Evolutionary conservation across 2,797 vertebrate species (phyloP), one percentile per base, ranked within the genome.

Genomic region (Paramormyrops hopkinsi): DNA sequence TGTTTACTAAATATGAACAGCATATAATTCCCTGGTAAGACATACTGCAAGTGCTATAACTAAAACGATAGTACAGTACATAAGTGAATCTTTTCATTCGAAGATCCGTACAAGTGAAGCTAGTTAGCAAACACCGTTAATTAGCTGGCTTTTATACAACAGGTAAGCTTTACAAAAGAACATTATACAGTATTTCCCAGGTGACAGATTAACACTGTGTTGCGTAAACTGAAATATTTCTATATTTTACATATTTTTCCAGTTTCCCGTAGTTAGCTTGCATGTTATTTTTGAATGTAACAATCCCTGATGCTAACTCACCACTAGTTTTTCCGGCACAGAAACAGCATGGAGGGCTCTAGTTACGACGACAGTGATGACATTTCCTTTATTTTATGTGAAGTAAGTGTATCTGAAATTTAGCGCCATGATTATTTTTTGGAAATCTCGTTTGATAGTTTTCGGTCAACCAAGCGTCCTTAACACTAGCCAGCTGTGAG

Each of bases 371-470:
- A 89, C 65, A 48, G 11, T 44, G 89, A 86, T 50, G 56, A 86
- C 7, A 25, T 89, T 11, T 11, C 14, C 48, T 76, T 89, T 37
- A 89, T 89, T n/a, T 4, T 69, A 2, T 89, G 89, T 50, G 29
- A 56, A n/a, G 17, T 88, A 51, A 0, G 94, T 95, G 0, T 96
- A 96, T 90, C 95, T 95, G 0, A 94, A 94, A 0, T 94, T 95
- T 1, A 86, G 90, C 37, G 6, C 44, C 44, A 2, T 44, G 44
- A 22, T 83, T 44, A n/a, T 83, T 25, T 83, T 8, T 48, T 46
- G 5, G 8, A 76, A 19, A 76, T 19, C 33, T 76, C 69, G 69
- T 76, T 41, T 37, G 69, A 76, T 19, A 76, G 69, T 41, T 37
- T 19, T 37, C 69, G 37, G 4, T 17, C 12, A 37, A 73, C 29